Percentiles rank a stretch among this genome's conserved stretches.
Evolutionary conservation across 1,140 invertebrate genomes (phyloP).

Genomic region (Lepidostoma basale): DNA sequence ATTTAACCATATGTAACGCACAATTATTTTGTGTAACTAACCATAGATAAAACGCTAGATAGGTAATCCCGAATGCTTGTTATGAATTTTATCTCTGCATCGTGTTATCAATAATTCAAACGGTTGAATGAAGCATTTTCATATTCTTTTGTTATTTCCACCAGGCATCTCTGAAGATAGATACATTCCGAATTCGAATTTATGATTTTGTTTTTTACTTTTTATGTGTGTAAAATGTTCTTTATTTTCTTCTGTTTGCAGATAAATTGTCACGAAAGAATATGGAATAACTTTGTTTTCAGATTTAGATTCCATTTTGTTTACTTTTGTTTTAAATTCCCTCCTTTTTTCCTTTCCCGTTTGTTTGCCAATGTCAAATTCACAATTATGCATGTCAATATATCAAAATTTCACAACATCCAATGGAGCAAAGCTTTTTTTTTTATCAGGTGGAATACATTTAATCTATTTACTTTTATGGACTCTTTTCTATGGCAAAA

Average conservation of each 20-base stretch:
- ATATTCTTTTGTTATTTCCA: slow-evolving; percentile 25
- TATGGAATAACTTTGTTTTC: slow-evolving; percentile 30
- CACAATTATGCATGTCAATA: slow-evolving; percentile 24
- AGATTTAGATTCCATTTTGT: neutral
- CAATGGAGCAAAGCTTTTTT: neutral
- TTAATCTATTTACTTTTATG: too few species aligned
- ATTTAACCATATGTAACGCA: too few species aligned
- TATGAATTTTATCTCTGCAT: too few species aligned
- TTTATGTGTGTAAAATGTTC: slow-evolving; percentile 34
- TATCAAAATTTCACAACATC: neutral
- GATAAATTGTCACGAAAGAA: slow-evolving; percentile 40
- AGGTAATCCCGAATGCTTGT: too few species aligned
- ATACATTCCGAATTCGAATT: neutral
- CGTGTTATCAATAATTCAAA: slow-evolving; percentile 16
- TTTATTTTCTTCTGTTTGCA: slow-evolving; percentile 45
- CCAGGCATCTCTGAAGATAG: slow-evolving; percentile 13
- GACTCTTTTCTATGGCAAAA: too few species aligned
- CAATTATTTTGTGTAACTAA: too few species aligned
- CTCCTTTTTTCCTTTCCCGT: slow-evolving; percentile 2
- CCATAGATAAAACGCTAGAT: too few species aligned
- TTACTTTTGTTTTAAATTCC: slow-evolving; percentile 10
- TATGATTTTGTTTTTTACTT: slow-evolving; percentile 11
- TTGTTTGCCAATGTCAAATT: slow-evolving; percentile 30
- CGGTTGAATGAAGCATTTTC: slow-evolving; percentile 22
- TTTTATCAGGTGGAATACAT: too few species aligned